Conservation (phyloP, 2,797 vertebrate genomes). For the Pygocentrus nattereri region DNA sequence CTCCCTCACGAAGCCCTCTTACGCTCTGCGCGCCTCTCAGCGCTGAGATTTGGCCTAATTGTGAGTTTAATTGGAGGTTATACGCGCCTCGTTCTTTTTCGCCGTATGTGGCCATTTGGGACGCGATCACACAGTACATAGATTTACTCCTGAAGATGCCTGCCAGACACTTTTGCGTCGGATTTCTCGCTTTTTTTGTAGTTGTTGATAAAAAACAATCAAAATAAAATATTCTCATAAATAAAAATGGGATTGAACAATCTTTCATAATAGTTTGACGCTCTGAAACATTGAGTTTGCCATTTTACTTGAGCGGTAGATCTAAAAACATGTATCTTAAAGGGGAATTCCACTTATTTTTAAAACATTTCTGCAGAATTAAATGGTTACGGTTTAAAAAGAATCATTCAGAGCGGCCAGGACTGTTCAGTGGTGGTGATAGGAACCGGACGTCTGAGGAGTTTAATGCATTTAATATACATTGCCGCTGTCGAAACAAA, state of each 20-base stretch:
- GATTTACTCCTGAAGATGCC: background rate
- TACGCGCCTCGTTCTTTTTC: background rate
- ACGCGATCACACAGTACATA: background rate
- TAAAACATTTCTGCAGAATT: too few relatives aligned
- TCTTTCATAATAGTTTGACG: background rate
- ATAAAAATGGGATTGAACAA: background rate
- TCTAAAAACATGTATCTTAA: background rate
- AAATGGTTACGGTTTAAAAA: too few relatives aligned
- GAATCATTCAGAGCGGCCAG: too few relatives aligned
- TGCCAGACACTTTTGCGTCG: background rate
- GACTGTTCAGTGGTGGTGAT: too few relatives aligned
- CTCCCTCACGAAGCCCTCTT: constrained; percentile 35
- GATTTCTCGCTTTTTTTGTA: background rate
- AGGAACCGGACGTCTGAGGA: too few relatives aligned
- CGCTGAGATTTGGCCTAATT: constrained; percentile 45
- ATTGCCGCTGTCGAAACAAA: too few relatives aligned
- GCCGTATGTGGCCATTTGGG: constrained; percentile 11
- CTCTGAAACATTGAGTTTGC: background rate
- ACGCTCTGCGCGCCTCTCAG: constrained; percentile 33
- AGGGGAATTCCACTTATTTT: background rate
- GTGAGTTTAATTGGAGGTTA: constrained; percentile 28
- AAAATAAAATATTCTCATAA: background rate
- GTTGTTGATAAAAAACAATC: background rate
- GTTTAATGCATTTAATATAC: too few relatives aligned
- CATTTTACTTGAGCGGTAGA: background rate